Percentiles rank a stretch among this genome's conserved stretches.
These are phyloP conservation scores for Cynopterus brachyotis DNA, from an alignment of 2,113 vertebrate genomes.

Conservation along the genomic window DNA sequence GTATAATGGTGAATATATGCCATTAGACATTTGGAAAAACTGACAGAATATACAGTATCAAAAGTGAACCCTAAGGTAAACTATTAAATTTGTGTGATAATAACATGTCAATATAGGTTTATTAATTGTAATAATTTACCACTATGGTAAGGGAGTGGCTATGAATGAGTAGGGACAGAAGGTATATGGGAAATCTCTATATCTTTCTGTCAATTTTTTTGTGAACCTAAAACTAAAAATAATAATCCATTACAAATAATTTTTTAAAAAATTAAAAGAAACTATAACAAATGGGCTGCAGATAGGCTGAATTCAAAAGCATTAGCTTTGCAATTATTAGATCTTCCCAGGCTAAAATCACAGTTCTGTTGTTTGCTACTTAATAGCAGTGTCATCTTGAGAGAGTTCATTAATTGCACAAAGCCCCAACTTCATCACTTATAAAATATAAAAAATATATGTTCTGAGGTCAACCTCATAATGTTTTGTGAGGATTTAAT, in stretches of 20 bases:
- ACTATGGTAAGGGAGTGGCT: background rate
- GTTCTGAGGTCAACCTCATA: background rate
- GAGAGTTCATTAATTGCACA: background rate
- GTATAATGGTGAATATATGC: background rate
- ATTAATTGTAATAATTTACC: background rate
- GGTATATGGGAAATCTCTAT: background rate
- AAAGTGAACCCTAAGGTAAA: background rate
- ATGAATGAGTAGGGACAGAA: background rate
- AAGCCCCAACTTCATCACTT: background rate
- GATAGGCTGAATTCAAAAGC: background rate
- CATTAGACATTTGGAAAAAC: background rate
- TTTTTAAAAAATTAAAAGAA: background rate
- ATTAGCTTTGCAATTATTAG: background rate
- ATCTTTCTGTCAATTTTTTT: background rate
- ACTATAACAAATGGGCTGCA: background rate
- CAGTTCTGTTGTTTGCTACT: background rate
- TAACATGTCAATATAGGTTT: background rate
- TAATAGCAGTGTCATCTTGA: background rate
- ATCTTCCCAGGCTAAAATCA: background rate
- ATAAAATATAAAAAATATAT: background rate
- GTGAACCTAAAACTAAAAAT: background rate
- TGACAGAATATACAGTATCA: background rate
- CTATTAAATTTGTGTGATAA: background rate
- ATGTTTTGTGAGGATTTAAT: background rate
- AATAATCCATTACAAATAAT: background rate